phyloP scores from a whole-genome alignment of 2,797 vertebrate species.

The Alosa sapidissima region DNA sequence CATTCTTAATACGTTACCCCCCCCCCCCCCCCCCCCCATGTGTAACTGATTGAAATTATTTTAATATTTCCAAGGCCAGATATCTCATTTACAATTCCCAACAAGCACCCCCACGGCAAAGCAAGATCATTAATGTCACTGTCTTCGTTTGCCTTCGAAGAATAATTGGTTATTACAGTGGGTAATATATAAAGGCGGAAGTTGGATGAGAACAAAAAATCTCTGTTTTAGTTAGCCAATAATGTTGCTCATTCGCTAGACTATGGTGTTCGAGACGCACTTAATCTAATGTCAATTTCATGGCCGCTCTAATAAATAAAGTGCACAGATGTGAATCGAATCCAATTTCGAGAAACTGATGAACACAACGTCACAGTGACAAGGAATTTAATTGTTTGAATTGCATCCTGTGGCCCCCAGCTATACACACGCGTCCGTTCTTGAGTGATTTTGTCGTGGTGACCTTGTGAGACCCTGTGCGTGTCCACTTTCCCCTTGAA shows the following conservation, averaged over 20 bases:
- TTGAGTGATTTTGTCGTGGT: slow-evolving; percentile 43
- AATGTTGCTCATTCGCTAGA: background rate
- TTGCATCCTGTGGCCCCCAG: slow-evolving; percentile 22
- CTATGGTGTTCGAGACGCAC: background rate
- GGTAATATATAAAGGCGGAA: background rate
- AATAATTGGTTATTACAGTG: slow-evolving; percentile 23
- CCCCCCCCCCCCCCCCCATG: slow-evolving; percentile 34
- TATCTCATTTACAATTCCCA: slow-evolving; percentile 60
- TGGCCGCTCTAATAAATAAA: slow-evolving; percentile 29
- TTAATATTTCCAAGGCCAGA: slow-evolving; percentile 64
- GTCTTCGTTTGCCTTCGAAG: background rate
- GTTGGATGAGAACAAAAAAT: background rate
- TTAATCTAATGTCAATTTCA: slow-evolving; percentile 30
- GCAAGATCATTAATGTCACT: slow-evolving; percentile 6
- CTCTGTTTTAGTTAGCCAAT: background rate
- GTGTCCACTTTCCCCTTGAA: background rate
- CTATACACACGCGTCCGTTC: slow-evolving; percentile 15
- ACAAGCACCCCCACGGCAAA: background rate
- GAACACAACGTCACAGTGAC: slow-evolving; percentile 31
- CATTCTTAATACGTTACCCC: slow-evolving; percentile 63
- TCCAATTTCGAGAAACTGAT: slow-evolving; percentile 33
- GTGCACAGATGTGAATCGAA: slow-evolving; percentile 28
- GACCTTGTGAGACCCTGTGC: slow-evolving; percentile 15
- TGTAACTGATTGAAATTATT: slow-evolving; percentile 56
- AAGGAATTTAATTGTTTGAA: slow-evolving; percentile 44